phyloP scores from a whole-genome alignment of 2,888 invertebrate genomes.

The Drosophila niveifrons region DNA sequence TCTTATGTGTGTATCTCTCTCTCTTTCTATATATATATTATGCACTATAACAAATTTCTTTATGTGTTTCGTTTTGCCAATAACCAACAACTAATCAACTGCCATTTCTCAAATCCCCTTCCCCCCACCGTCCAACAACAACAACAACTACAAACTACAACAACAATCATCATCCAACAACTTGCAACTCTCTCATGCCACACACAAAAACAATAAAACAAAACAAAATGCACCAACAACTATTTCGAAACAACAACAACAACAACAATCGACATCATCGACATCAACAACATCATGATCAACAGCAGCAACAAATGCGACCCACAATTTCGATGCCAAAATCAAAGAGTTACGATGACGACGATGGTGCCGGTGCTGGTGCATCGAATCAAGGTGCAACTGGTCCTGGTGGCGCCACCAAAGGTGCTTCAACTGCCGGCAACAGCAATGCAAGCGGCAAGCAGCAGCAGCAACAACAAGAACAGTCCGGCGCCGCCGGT shows the following conservation, averaged over 20 bases:
- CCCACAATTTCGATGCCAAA: conserved; percentile 88
- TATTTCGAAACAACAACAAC: conserved; percentile 6
- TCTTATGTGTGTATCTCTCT: conserved; percentile 23
- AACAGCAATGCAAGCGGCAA: conserved; percentile 31
- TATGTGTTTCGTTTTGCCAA: conserved; percentile 46
- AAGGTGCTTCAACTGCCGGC: conserved; percentile 26
- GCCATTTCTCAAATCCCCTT: conserved; percentile 62
- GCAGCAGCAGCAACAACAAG: conserved; percentile 33
- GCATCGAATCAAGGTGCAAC: conserved; percentile 1
- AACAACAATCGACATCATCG: conserved; percentile 16
- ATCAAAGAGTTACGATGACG: conserved; percentile 84
- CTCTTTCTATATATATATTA: neutral
- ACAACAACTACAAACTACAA: conserved; percentile 33
- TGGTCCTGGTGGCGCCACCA: conserved; percentile 11
- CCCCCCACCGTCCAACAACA: conserved; percentile 29
- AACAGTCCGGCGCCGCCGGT: conserved; percentile 30
- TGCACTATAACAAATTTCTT: conserved; percentile 41
- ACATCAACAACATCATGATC: conserved; percentile 20
- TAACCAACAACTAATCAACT: conserved; percentile 66
- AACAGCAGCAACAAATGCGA: conserved; percentile 64
- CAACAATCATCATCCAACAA: conserved; percentile 30
- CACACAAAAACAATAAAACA: conserved; percentile 15
- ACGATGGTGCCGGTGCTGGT: conserved; percentile 54
- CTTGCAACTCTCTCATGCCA: conserved; percentile 26
- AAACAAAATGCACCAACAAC: conserved; percentile 1